phyloP scores from a whole-genome alignment of 2,888 invertebrate genomes.

The Opisthograptis luteolata region DNA sequence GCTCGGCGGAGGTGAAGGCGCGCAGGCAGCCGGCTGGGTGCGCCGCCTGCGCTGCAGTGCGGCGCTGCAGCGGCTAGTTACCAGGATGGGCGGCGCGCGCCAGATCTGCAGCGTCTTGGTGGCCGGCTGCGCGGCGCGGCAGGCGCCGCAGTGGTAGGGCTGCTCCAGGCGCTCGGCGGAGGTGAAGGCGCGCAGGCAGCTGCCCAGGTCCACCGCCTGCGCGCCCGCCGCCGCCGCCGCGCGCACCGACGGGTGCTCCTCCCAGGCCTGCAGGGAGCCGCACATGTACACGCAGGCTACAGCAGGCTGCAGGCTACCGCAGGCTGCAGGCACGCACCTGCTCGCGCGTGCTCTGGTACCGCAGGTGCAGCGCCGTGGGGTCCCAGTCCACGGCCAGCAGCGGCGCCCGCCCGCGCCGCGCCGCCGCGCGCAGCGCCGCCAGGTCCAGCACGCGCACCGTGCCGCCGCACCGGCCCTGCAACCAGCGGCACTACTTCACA shows the following conservation, averaged over 20 bases:
- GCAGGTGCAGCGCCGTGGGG: constrained; percentile 95
- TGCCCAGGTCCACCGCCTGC: constrained; percentile 92
- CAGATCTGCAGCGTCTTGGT: constrained; percentile 96
- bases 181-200: constrained; percentile 95
- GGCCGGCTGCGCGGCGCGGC: constrained; percentile 92
- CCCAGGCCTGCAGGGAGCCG: constrained; percentile 83
- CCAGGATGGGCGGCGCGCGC: constrained; percentile 94
- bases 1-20: constrained; percentile 95
- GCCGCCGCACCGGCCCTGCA: constrained; percentile 23
- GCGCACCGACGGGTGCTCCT: constrained; percentile 90
- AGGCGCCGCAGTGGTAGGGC: constrained; percentile 92
- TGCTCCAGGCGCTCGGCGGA: constrained; percentile 91
- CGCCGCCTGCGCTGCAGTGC: too few species aligned
- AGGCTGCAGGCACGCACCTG: constrained; percentile 7
- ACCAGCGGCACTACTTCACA: too few species aligned
- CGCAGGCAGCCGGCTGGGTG: constrained; percentile 93
- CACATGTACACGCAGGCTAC: too few species aligned
- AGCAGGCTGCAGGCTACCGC: too few species aligned
- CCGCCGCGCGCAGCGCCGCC: constrained; percentile 39
- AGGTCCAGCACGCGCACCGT: constrained; percentile 33
- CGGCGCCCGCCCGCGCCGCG: constrained; percentile 42
- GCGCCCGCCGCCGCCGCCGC: constrained; percentile 88
- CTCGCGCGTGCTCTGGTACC: constrained; percentile 92
- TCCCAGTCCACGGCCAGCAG: constrained; percentile 96
- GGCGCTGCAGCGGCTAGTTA: constrained; percentile 55